Evolutionary conservation across 2,113 vertebrate species (phyloP).

Genomic region (Axis porcinus): DNA sequence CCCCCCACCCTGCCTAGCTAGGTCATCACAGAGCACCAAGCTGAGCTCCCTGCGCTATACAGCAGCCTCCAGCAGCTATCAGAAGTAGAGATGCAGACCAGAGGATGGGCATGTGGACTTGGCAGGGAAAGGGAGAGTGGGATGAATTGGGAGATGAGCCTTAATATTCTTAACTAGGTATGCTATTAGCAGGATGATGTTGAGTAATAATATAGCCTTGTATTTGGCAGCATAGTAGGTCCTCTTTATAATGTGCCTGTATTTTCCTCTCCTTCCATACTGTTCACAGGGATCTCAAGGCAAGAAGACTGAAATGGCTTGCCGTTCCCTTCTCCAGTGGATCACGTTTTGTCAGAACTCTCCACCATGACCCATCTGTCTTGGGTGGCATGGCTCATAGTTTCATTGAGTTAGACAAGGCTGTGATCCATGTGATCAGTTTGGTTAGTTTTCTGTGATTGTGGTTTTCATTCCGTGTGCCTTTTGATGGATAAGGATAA

Average conservation of each 20-base stretch:
- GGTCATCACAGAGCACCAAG: neutral
- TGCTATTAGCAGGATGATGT: neutral
- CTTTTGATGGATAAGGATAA: neutral
- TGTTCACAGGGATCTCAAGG: neutral
- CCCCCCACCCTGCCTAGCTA: neutral
- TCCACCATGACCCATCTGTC: neutral
- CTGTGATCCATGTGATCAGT: neutral
- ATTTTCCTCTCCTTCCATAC: neutral
- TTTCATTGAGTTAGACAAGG: neutral
- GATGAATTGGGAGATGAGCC: neutral
- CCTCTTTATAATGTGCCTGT: neutral
- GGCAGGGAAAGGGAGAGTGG: neutral
- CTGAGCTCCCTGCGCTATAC: neutral
- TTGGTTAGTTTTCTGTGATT: neutral
- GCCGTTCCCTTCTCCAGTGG: neutral
- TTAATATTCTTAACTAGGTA: neutral
- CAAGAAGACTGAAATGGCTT: neutral
- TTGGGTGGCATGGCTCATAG: neutral
- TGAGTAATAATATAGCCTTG: fast-evolving
- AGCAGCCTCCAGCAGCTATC: neutral
- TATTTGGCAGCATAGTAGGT: neutral
- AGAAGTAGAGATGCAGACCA: neutral
- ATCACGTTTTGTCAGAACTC: neutral
- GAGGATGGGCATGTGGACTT: neutral
- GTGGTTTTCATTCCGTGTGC: neutral